Evolutionary conservation across 2,888 invertebrate species (phyloP).

Genomic region (Drosophila borborema): DNA sequence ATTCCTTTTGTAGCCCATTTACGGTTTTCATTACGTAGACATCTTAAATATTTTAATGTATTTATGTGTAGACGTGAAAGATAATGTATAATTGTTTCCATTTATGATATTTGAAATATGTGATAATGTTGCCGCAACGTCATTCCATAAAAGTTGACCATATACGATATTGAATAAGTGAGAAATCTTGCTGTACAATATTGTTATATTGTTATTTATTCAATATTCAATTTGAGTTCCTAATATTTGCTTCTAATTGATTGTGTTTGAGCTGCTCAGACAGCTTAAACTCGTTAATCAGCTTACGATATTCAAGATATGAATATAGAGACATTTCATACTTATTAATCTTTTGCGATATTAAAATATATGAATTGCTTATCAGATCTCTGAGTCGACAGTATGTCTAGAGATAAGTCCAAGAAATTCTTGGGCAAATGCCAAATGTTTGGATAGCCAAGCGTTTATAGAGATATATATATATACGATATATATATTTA

Average conservation of each 20-base stretch:
- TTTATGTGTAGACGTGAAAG: no score
- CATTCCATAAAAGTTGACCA: no score
- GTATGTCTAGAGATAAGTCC: conserved; percentile 17
- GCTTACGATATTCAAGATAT: not conserved
- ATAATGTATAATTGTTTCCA: not conserved
- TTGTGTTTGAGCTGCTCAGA: not conserved
- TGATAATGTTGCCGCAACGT: no score
- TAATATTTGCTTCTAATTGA: not conserved
- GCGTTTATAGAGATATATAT: not conserved
- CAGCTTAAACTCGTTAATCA: not conserved
- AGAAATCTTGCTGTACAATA: no score
- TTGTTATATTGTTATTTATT: no score
- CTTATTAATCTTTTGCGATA: not conserved
- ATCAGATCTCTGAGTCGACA: conserved; percentile 25
- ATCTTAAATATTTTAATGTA: no score
- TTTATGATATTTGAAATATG: not conserved
- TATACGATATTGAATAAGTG: no score
- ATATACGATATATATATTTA: not conserved
- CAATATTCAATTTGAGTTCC: not conserved
- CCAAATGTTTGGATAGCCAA: conserved; percentile 24
- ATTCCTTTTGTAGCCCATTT: no score
- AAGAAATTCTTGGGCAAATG: conserved; percentile 26
- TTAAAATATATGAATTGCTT: not conserved
- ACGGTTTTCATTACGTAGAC: no score
- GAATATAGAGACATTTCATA: not conserved